Evolutionary conservation across 2,888 invertebrate species (phyloP).

Genomic region (Xanthostigma xanthostigma): DNA sequence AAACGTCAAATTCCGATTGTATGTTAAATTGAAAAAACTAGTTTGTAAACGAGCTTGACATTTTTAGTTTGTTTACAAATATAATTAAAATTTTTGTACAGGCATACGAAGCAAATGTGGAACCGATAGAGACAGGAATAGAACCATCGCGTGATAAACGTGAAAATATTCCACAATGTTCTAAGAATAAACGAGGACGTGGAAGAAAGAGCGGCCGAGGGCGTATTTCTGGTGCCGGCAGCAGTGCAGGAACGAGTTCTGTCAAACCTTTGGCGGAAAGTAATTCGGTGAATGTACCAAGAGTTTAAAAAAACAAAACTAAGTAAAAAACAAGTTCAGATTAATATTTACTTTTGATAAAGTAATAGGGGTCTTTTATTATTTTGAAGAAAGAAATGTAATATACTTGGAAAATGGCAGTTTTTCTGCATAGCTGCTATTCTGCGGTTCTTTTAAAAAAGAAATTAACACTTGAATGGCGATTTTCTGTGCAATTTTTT

Average conservation of each 20-base stretch:
- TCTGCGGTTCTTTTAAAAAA: too few species aligned
- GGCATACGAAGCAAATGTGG: conserved; percentile 28
- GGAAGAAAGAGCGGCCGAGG: conserved; percentile 34
- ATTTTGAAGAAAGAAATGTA: too few species aligned
- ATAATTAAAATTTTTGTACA: conserved; percentile 7
- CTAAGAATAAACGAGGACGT: conserved; percentile 30
- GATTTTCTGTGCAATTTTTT: too few species aligned
- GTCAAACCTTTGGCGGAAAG: conserved; percentile 28
- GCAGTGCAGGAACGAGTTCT: conserved; percentile 18
- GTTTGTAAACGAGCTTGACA: too few species aligned
- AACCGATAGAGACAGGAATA: conserved; percentile 38
- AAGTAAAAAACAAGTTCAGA: not conserved
- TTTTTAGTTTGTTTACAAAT: not conserved
- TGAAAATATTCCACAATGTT: conserved; percentile 30
- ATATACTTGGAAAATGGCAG: too few species aligned
- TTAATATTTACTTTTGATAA: too few species aligned
- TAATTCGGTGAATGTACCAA: conserved; percentile 5
- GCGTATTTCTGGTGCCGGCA: conserved; percentile 21
- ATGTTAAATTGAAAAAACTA: too few species aligned
- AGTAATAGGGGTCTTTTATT: too few species aligned
- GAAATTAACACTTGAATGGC: too few species aligned
- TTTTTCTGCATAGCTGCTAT: too few species aligned
- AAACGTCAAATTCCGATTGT: too few species aligned
- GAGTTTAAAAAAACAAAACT: not conserved
- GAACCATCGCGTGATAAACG: conserved; percentile 44